Base-by-base conservation (phyloP, 2,888 invertebrate species). In the Dasypogon diadema region DNA sequence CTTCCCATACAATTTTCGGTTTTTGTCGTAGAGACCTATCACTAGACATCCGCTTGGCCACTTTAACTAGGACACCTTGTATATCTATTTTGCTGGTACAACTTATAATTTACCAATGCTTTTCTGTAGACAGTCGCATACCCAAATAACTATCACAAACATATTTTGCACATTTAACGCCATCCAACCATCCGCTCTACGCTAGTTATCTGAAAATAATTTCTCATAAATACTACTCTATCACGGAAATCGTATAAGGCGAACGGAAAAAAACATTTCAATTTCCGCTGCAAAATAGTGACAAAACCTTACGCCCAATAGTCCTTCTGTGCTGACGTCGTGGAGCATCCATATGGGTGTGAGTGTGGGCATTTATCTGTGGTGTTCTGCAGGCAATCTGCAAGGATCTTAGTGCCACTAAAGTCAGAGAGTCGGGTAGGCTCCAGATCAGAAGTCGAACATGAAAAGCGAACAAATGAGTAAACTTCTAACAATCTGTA, bases 181-280 rank as follows among this genome's bases (percentile, higher is more conserved):
- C 30, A 30, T 30, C 51, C 51, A 18, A 6, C 58, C 58, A 58
- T 58, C 58, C 58, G 58, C 30, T 58, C 58, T n/a, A n/a, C n/a
- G n/a, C n/a, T 58, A 58, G 58, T 58, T 58, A 58, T 58, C 58
- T 58, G 58, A 58, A 58, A 58, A 58, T 58, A 58, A 58, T 58
- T 58, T 58, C 58, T 30, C 58, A 58, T 58, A 58, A 58, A 58
- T 58, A 58, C 30, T 14, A n/a, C 30, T n/a, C 58, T 58, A 58
- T 58, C 58, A 16, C 30, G 30, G 30, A 30, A 12, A 58, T 58
- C 58, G 16, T n/a, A 30, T 58, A 30, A 14, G 30, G 14, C 34
- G 26, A 58, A 58, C 24, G n/a, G n/a, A 26, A 55, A 58, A 58
- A 58, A 58, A 58, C 58, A 58, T 58, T 58, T 58, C 58, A 58